A percentile compares a stretch with the other conserved stretches of the same genome.
These are phyloP conservation scores for Hyles vespertilio DNA, from an alignment of 1,140 invertebrate genomes.

Conservation along the genomic window DNA sequence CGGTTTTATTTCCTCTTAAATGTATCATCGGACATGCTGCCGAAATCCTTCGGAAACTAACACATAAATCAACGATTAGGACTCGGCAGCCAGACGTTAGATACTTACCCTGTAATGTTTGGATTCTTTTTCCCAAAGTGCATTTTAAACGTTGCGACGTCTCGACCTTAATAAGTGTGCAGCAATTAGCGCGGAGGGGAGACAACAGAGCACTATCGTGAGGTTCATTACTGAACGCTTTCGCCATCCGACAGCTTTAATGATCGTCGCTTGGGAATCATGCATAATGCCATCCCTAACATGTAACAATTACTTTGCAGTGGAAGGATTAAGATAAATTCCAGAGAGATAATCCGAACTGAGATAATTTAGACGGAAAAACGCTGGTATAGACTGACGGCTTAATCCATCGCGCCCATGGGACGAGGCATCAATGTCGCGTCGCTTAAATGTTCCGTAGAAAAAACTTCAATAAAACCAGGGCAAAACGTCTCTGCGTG, in stretches of 20 bases:
- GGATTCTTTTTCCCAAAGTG: not conserved
- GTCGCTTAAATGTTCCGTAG: constrained; percentile 40
- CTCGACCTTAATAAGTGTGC: constrained; percentile 26
- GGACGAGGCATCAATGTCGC: constrained; percentile 25
- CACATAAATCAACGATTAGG: not conserved
- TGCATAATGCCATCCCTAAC: constrained; percentile 16
- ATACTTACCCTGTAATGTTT: not conserved
- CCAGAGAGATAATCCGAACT: constrained; percentile 3
- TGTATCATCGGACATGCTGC: constrained; percentile 13
- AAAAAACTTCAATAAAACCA: constrained; percentile 48
- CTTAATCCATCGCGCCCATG: constrained; percentile 12
- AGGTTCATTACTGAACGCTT: constrained; percentile 23
- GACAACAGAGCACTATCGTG: constrained; percentile 20
- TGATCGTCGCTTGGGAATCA: constrained; percentile 11
- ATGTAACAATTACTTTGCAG: constrained; percentile 12
- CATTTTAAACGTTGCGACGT: constrained; percentile 2
- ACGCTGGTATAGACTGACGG: constrained; percentile 6
- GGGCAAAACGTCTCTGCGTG: constrained; percentile 35
- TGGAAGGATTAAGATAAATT: constrained; percentile 11
- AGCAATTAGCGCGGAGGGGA: constrained; percentile 21
- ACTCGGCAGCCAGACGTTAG: not conserved
- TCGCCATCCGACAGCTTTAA: constrained; percentile 18
- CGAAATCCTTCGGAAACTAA: constrained; percentile 2
- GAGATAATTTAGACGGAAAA: constrained; percentile 5
- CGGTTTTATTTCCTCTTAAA: constrained; percentile 18